These are phyloP conservation scores for Coregonus ussuriensis DNA, from an alignment of 2,797 vertebrate species.

Conservation along the genomic window DNA sequence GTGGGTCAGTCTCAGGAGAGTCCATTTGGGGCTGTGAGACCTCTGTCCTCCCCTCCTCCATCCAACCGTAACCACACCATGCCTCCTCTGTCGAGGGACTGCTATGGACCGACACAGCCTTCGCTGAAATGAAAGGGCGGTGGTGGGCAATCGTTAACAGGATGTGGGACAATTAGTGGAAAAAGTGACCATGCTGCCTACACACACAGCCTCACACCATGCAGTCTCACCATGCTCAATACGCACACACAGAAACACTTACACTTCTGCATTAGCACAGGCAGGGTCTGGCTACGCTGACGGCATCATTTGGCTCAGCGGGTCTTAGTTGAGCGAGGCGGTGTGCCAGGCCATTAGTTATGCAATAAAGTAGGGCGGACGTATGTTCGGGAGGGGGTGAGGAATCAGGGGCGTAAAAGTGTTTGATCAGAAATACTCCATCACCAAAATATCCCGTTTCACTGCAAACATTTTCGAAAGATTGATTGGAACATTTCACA, in stretches of 20 bases:
- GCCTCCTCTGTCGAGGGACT: constrained; percentile 25
- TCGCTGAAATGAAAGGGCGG: constrained; percentile 60
- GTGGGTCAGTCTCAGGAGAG: constrained; percentile 39
- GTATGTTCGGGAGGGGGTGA: constrained; percentile 35
- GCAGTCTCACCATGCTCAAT: not conserved
- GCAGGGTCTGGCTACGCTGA: constrained; percentile 35
- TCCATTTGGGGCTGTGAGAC: constrained; percentile 16
- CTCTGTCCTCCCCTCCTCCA: constrained; percentile 15
- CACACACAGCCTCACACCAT: not conserved
- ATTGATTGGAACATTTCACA: not conserved
- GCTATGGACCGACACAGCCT: constrained; percentile 39
- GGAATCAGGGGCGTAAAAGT: constrained; percentile 29
- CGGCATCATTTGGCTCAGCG: constrained; percentile 37
- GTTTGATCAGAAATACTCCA: not conserved
- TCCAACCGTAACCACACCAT: constrained; percentile 14
- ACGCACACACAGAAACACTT: too few relatives aligned
- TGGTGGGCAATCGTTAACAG: not conserved
- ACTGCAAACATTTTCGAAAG: not conserved
- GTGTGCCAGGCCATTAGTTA: constrained; percentile 53
- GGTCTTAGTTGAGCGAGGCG: constrained; percentile 33
- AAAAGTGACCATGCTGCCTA: not conserved
- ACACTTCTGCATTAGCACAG: constrained; percentile 13
- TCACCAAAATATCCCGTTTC: not conserved
- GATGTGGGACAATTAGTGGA: not conserved
- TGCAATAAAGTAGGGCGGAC: constrained; percentile 48